Evolutionary conservation across 2,113 vertebrate species (phyloP).

Genomic region (Saccopteryx bilineata): DNA sequence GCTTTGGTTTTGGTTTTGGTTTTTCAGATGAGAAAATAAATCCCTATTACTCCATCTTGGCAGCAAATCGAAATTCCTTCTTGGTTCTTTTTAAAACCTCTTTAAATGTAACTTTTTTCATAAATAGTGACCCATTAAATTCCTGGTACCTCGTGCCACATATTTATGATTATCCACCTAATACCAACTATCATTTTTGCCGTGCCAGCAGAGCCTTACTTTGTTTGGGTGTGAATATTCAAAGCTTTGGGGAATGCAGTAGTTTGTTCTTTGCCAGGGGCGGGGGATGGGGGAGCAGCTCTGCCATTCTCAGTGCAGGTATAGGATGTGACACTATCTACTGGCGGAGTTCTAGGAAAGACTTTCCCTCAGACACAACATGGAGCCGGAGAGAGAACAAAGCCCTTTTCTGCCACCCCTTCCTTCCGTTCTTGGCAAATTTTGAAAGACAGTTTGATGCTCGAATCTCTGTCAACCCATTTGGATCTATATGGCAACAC

Average conservation of each 20-base stretch:
- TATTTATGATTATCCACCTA: not conserved
- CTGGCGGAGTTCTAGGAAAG: conserved; percentile 12
- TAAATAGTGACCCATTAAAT: conserved; percentile 17
- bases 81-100: not conserved
- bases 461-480: not conserved
- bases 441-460: conserved; percentile 38
- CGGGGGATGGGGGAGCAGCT: not conserved
- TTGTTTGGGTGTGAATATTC: not conserved
- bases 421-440: not conserved
- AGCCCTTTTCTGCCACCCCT: not conserved
- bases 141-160: not conserved
- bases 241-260: not conserved
- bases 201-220: not conserved
- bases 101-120: conserved; percentile 36
- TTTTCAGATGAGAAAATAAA: conserved; percentile 9
- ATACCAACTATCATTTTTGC: not conserved
- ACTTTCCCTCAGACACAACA: not conserved
- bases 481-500: not conserved
- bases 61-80: conserved; percentile 13
- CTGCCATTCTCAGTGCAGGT: not conserved
- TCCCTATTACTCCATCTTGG: not conserved
- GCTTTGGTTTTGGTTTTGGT: not conserved
- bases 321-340: not conserved
- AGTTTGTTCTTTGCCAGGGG: not conserved
- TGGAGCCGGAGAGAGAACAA: not conserved